These are phyloP conservation scores for Meleagris gallopavo DNA, from an alignment of 2,113 vertebrate genomes.

Conservation along the genomic window DNA sequence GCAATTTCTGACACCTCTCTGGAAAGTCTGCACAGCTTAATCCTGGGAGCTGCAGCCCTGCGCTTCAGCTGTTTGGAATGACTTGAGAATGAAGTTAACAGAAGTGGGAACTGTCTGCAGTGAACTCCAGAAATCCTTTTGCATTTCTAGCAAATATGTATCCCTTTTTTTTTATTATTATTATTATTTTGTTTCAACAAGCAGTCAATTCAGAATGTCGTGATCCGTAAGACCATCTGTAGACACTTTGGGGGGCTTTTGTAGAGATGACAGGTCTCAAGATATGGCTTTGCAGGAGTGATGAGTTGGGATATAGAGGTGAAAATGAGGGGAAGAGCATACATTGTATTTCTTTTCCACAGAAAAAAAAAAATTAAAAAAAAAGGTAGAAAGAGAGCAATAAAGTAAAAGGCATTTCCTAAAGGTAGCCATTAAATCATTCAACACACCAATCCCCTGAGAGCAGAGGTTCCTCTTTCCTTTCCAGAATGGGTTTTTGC, in stretches of 20 bases:
- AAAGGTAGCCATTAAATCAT: slow-evolving; percentile 86
- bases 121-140: neutral
- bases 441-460: slow-evolving; percentile 64
- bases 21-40: slow-evolving; percentile 9
- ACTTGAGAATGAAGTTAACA: neutral
- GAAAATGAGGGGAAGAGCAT: slow-evolving; percentile 33
- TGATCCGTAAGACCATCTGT: neutral
- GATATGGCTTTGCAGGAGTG: neutral
- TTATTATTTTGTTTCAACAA: neutral
- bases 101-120: neutral
- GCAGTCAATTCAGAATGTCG: accelerated
- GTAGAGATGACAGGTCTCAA: neutral
- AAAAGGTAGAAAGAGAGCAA: slow-evolving; percentile 49
- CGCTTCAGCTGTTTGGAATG: neutral
- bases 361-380: neutral
- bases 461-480: slow-evolving; percentile 75
- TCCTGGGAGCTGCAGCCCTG: slow-evolving; percentile 1
- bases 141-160: accelerated
- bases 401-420: slow-evolving; percentile 85
- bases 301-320: neutral
- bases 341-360: slow-evolving; percentile 21
- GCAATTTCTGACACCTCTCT: slow-evolving; percentile 30
- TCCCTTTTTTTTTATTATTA: neutral
- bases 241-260: neutral
- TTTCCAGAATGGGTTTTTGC: slow-evolving; percentile 72